Evolutionary conservation across 1,140 invertebrate genomes (phyloP).

Genomic region (Habropoda laboriosa): DNA sequence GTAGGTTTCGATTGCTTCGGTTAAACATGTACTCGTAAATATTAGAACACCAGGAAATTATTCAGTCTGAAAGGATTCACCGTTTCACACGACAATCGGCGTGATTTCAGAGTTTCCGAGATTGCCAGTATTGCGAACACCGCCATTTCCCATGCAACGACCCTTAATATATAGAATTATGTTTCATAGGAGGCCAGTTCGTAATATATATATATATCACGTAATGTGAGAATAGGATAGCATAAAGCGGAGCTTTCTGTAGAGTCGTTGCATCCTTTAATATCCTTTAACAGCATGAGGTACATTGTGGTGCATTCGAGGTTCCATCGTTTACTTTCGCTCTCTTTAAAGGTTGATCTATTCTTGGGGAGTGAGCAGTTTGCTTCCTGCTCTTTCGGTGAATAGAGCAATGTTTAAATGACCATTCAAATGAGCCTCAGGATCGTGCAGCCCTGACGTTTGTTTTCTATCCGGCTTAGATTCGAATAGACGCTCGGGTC

Average conservation of each 20-base stretch:
- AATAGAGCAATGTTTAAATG: constrained; percentile 54
- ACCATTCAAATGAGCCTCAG: constrained; percentile 46
- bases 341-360: constrained; percentile 48
- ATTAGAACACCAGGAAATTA: too few species aligned
- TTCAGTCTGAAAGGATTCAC: too few species aligned
- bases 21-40: too few species aligned
- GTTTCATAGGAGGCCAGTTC: background rate
- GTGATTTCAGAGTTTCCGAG: too few species aligned
- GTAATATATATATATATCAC: background rate
- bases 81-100: too few species aligned
- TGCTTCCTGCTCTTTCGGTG: constrained; percentile 13
- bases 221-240: background rate
- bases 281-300: constrained; percentile 31
- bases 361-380: constrained; percentile 37
- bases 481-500: constrained; percentile 37
- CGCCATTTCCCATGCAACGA: too few species aligned
- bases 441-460: constrained; percentile 43
- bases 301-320: constrained; percentile 45
- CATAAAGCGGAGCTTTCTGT: constrained; percentile 2
- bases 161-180: too few species aligned
- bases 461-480: constrained; percentile 63
- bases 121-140: too few species aligned
- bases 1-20: too few species aligned
- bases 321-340: constrained; percentile 52
- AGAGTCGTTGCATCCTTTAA: constrained; percentile 35